Conservation (phyloP, 2,113 vertebrate species). For the Gnathonemus echidnorhynchus region DNA sequence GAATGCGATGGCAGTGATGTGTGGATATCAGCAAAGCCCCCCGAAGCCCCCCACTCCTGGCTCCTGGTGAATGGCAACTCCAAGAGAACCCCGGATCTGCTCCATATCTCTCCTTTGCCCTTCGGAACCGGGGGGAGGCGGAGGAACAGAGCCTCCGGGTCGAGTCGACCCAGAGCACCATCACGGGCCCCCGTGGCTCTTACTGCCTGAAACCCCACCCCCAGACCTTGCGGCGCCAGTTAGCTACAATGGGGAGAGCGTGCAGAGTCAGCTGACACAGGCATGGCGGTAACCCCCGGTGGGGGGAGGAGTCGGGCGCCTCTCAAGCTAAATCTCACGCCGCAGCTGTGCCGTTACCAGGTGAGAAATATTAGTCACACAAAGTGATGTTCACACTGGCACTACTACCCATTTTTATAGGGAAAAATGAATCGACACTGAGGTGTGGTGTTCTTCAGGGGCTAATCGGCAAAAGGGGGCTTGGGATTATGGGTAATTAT, state of each 20-base stretch:
- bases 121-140: neutral
- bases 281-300: neutral
- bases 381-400: neutral
- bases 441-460: neutral
- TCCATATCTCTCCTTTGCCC: neutral
- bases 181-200: neutral
- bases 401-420: neutral
- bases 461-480: neutral
- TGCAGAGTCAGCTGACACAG: neutral
- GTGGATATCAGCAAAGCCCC: neutral
- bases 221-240: neutral
- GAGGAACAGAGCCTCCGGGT: neutral
- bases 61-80: neutral
- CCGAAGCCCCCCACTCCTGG: neutral
- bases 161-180: neutral
- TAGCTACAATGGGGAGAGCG: neutral
- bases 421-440: neutral
- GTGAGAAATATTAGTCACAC: neutral
- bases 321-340: neutral
- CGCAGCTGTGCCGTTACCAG: neutral
- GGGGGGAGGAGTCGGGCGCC: neutral
- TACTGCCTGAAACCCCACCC: neutral
- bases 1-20: neutral
- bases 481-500: neutral
- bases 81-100: neutral